phyloP scores from a whole-genome alignment of 2,888 invertebrate genomes.

The Scotopteryx bipunctaria region DNA sequence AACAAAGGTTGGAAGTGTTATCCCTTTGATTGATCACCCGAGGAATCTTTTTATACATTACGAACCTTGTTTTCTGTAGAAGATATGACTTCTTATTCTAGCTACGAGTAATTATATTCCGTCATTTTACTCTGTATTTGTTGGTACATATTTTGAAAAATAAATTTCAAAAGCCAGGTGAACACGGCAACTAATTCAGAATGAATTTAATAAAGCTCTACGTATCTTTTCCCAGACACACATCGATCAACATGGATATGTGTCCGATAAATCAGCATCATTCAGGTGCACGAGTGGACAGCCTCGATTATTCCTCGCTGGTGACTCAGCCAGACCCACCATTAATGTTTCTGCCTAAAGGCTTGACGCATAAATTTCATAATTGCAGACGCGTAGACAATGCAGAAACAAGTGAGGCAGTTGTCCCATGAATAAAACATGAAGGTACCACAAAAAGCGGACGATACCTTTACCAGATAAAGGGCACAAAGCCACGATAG shows the following conservation, averaged over 20 bases:
- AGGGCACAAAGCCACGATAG: slow-evolving; percentile 52
- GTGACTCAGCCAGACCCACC: slow-evolving; percentile 66
- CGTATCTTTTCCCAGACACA: slow-evolving; percentile 57
- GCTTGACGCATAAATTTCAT: slow-evolving; percentile 75
- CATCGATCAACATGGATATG: slow-evolving; percentile 72
- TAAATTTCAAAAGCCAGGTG: not conserved
- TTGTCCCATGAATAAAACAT: slow-evolving; percentile 73
- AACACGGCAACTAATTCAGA: slow-evolving; percentile 1
- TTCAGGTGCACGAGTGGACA: slow-evolving; percentile 69
- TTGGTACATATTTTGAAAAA: no score
- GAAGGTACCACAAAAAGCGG: slow-evolving; percentile 52
- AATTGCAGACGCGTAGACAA: slow-evolving; percentile 79
- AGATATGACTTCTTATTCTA: no score
- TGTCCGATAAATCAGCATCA: slow-evolving; percentile 75
- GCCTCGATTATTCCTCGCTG: slow-evolving; percentile 59
- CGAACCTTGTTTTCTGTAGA: no score
- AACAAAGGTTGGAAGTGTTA: slow-evolving; percentile 13
- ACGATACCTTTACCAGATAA: slow-evolving; percentile 57
- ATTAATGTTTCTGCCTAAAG: slow-evolving; percentile 72
- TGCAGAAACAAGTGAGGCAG: slow-evolving; percentile 72
- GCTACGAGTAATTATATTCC: no score
- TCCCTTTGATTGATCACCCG: slow-evolving; percentile 16
- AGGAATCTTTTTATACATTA: no score
- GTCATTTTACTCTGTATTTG: no score
- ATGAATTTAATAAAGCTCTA: slow-evolving; percentile 11